These are phyloP conservation scores for Trichonephila clavata DNA, from an alignment of 1,140 invertebrate species.

Conservation along the genomic window DNA sequence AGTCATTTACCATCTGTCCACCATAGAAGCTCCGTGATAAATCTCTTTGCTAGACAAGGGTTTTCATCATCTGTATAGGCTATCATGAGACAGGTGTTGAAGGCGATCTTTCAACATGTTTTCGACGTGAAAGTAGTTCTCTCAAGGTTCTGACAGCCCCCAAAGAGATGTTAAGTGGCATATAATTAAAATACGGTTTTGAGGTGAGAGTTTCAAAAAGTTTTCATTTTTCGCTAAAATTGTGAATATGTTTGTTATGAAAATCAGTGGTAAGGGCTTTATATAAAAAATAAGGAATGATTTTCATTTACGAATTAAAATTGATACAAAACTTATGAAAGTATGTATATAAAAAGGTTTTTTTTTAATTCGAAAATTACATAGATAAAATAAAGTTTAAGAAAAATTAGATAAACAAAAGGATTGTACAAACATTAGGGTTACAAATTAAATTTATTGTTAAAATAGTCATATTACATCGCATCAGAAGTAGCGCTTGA, in stretches of 20 bases:
- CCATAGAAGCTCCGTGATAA: constrained; percentile 34
- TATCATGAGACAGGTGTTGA: constrained; percentile 33
- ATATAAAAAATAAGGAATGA: too few species aligned
- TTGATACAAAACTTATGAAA: too few species aligned
- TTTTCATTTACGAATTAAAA: too few species aligned
- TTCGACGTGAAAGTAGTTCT: not conserved
- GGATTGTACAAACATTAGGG: too few species aligned
- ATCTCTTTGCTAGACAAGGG: constrained; percentile 53
- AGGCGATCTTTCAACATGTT: constrained; percentile 40
- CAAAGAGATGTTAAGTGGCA: not conserved
- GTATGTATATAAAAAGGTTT: too few species aligned
- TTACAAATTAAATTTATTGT: too few species aligned
- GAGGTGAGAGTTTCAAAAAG: not conserved
- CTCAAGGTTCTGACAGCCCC: not conserved
- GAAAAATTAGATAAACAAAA: too few species aligned
- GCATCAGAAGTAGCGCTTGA: too few species aligned
- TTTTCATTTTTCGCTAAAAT: not conserved
- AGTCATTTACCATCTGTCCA: constrained; percentile 57
- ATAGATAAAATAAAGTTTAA: too few species aligned
- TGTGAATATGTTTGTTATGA: not conserved
- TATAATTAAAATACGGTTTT: constrained; percentile 2
- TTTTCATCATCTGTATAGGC: constrained; percentile 47
- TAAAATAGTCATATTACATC: too few species aligned
- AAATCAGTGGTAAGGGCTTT: not conserved
- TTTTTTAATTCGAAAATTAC: too few species aligned